Percentiles rank a stretch among this genome's conserved stretches.
Conservation (phyloP, 2,113 vertebrate species). For the Engraulis encrasicolus region DNA sequence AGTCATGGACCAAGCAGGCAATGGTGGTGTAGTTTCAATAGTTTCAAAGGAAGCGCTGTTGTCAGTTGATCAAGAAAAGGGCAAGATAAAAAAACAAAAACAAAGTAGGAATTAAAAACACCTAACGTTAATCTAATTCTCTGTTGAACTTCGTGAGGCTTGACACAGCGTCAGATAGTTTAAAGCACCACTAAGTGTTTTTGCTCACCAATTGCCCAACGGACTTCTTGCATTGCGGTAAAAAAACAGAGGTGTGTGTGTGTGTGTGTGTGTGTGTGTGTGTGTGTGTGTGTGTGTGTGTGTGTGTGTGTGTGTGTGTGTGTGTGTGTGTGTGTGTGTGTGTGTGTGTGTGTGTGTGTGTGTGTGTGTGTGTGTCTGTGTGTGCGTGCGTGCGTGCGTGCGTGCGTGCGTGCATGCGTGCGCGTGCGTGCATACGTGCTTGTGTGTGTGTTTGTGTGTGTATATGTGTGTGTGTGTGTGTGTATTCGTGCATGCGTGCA, state of each 20-base stretch:
- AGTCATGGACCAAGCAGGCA: constrained; percentile 24
- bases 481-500: constrained; percentile 27
- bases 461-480: too few species aligned
- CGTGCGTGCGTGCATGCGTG: too few species aligned
- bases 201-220: too few species aligned
- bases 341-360: too few species aligned
- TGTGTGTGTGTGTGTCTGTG: too few species aligned
- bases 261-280: too few species aligned
- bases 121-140: neutral
- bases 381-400: too few species aligned
- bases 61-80: neutral
- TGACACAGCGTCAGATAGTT: too few species aligned
- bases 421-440: constrained; percentile 38
- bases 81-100: neutral
- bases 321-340: too few species aligned
- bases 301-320: too few species aligned
- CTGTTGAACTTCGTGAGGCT: neutral
- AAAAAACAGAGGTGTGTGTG: neutral
- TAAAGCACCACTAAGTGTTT: constrained; percentile 66
- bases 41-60: constrained; percentile 25
- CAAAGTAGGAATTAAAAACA: neutral
- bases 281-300: too few species aligned
- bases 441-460: constrained; percentile 20
- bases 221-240: too few species aligned
- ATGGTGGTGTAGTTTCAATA: neutral